phyloP scores from a whole-genome alignment of 2,113 vertebrate genomes.

The Pandion haliaetus region DNA sequence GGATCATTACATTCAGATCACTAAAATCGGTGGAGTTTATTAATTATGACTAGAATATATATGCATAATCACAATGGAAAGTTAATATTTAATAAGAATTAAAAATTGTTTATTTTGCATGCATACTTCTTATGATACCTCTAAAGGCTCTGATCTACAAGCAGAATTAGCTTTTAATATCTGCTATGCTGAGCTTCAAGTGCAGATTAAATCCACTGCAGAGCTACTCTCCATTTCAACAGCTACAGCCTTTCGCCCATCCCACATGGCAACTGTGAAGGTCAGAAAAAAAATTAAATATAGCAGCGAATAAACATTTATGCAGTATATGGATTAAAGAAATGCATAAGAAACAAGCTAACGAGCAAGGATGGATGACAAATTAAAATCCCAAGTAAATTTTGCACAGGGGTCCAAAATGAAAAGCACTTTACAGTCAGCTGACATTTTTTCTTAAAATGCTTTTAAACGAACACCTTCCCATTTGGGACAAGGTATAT shows the following conservation, averaged over 20 bases:
- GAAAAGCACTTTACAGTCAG: neutral
- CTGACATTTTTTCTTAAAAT: neutral
- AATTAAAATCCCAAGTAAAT: neutral
- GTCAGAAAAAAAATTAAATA: neutral
- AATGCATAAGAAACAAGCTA: neutral
- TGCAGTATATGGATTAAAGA: neutral
- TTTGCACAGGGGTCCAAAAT: neutral
- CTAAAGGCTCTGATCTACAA: neutral
- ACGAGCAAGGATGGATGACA: neutral
- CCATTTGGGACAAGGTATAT: neutral
- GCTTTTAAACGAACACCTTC: neutral
- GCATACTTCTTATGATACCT: neutral
- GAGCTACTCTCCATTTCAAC: neutral
- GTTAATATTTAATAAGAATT: neutral
- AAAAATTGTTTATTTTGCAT: neutral
- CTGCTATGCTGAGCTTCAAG: neutral
- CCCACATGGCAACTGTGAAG: neutral
- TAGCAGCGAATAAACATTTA: neutral
- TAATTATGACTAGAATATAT: neutral
- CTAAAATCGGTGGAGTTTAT: neutral
- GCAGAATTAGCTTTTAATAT: neutral
- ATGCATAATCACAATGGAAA: neutral
- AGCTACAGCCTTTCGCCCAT: neutral
- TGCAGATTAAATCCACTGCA: neutral
- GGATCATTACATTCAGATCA: slow-evolving; percentile 2